phyloP scores from a whole-genome alignment of 2,797 vertebrate genomes.

The Ceyx erithaca region DNA sequence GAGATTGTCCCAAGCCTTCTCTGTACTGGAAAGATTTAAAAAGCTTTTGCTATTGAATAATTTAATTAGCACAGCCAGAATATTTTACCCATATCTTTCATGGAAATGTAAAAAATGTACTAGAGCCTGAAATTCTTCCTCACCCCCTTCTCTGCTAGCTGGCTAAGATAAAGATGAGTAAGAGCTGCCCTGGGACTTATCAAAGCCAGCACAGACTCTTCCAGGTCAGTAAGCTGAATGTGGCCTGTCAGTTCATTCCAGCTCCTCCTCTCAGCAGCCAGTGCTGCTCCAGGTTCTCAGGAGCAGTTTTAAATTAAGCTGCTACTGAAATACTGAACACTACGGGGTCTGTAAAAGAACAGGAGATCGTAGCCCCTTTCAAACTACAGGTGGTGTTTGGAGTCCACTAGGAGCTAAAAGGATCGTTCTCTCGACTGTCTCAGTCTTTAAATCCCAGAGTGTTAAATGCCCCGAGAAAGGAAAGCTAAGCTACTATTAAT shows the following conservation, averaged over 20 bases:
- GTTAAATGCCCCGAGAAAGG: not conserved
- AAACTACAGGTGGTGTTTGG: not conserved
- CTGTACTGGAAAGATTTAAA: not conserved
- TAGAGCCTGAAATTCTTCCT: not conserved
- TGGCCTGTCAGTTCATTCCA: rapidly evolving
- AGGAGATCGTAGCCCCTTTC: rapidly evolving
- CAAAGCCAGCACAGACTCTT: too few species aligned
- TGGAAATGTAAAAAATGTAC: not conserved
- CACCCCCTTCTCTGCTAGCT: not conserved
- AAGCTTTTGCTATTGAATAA: not conserved
- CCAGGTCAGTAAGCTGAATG: rapidly evolving
- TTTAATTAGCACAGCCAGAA: not conserved
- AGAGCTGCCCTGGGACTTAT: too few species aligned
- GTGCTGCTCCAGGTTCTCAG: not conserved
- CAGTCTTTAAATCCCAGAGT: not conserved
- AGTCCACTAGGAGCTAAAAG: not conserved
- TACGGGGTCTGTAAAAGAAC: not conserved
- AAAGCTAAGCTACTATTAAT: slow-evolving; percentile 17
- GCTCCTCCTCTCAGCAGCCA: not conserved
- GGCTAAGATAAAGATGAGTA: too few species aligned
- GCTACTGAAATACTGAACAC: not conserved
- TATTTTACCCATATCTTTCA: not conserved
- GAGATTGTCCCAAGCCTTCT: not conserved
- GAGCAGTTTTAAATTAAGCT: not conserved
- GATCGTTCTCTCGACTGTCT: not conserved